Conservation (phyloP, 2,113 vertebrate genomes). For the Hoplias malabaricus region DNA sequence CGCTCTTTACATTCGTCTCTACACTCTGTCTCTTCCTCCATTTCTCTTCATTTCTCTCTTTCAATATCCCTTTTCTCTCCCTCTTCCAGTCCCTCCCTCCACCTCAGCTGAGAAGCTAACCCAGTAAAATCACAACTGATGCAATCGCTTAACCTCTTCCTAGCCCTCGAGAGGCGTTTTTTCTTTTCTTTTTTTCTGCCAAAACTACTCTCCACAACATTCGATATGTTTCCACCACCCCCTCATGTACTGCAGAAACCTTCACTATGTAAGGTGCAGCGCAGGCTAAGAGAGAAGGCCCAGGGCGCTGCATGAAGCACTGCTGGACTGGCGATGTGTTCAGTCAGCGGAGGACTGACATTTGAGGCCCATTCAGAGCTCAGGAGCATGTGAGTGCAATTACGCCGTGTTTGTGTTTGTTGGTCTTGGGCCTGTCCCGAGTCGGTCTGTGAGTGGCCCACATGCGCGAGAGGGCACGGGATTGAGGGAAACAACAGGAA, state of each 20-base stretch:
- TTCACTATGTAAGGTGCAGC: background rate
- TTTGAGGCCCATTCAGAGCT: background rate
- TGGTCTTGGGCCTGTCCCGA: conserved; percentile 1
- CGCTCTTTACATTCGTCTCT: background rate
- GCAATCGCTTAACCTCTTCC: background rate
- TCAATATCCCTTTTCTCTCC: background rate
- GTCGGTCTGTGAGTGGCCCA: background rate
- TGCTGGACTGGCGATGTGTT: background rate
- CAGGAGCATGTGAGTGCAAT: conserved; percentile 6
- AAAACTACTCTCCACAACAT: conserved; percentile 8
- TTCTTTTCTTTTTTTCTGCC: background rate
- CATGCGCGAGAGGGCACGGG: background rate
- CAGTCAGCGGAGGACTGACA: background rate
- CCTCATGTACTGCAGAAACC: background rate
- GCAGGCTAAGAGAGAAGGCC: background rate
- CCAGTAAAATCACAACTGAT: background rate
- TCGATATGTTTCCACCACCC: background rate
- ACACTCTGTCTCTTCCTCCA: no score
- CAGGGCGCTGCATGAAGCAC: background rate
- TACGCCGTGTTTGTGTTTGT: background rate
- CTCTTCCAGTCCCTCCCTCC: no score
- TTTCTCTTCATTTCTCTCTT: background rate
- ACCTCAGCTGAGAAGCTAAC: background rate
- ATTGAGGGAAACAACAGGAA: background rate
- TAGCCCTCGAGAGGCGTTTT: background rate